phyloP scores from a whole-genome alignment of 2,113 vertebrate genomes.

The Stomatorhinus ivindoensis region DNA sequence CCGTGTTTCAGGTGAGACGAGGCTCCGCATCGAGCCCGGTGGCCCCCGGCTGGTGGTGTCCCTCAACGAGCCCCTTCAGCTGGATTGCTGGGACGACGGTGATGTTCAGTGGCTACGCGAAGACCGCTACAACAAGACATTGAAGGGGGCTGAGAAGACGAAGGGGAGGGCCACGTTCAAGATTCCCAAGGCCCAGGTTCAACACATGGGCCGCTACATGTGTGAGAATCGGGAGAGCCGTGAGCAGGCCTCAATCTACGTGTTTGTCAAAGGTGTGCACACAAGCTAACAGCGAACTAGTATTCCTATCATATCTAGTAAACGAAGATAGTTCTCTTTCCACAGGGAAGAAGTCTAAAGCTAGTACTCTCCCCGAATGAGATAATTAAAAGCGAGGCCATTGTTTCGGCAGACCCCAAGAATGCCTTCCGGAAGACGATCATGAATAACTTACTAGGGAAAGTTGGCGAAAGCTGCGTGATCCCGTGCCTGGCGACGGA shows the following conservation, averaged over 20 bases:
- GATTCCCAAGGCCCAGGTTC: constrained; percentile 34
- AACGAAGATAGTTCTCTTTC: neutral
- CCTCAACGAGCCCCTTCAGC: constrained; percentile 41
- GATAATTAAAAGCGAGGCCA: neutral
- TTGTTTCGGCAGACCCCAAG: constrained; percentile 65
- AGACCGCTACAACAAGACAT: constrained; percentile 28
- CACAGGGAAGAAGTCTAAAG: neutral
- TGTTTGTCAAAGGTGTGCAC: constrained; percentile 82
- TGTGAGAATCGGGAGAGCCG: constrained; percentile 63
- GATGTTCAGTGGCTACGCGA: constrained; percentile 53
- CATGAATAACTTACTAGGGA: constrained; percentile 54
- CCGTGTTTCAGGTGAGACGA: constrained; percentile 44
- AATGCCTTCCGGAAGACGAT: constrained; percentile 70
- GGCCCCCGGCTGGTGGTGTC: constrained; percentile 41
- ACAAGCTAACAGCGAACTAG: neutral
- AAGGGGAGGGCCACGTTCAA: constrained; percentile 32
- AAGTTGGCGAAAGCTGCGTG: constrained; percentile 60
- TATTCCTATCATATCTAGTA: neutral
- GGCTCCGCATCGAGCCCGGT: constrained; percentile 48
- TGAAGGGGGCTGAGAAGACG: constrained; percentile 31
- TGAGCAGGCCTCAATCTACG: constrained; percentile 66
- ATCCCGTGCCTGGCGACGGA: constrained; percentile 83
- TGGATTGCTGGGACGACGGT: constrained; percentile 51
- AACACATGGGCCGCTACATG: constrained; percentile 67
- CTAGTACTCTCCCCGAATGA: neutral